Evolutionary conservation across 2,113 vertebrate genomes (phyloP), one percentile per base, ranked within the genome.

Genomic region (Reinhardtius hippoglossoides): DNA sequence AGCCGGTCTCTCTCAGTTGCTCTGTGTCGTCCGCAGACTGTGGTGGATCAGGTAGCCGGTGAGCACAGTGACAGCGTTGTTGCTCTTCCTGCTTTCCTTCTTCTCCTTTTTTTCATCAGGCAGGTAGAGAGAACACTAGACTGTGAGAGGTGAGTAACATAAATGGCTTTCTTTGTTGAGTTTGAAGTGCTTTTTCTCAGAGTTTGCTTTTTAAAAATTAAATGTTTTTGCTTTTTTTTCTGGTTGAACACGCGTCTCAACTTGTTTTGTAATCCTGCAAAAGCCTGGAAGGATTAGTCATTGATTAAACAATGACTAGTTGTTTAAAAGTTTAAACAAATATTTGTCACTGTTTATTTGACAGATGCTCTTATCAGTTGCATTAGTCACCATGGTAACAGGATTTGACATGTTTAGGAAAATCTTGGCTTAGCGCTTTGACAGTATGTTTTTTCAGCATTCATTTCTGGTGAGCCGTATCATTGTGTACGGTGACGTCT

Each of bases 71-170:
- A 78, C 85, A 73, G 74, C 57, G 35, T 79, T 89, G 62, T 64
- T 16, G 21, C 61, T 84, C 76, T 80, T 84, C 75, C 63, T 81
- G 76, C 71, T 84, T 48, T 4, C 10, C 14, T 14, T 64, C 86
- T 67, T 79, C 81, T 89, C 83, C 73, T 86, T n/a, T 83, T 85
- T 84, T 84, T 87, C 82, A 73, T 67, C 84, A 37, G 64, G 35
- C 71, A 15, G 61, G 23, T 77, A 66, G 58, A 71, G 60, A 82
- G 64, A 50, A 61, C 71, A 54, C 79, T 46, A 63, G 63, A 18
- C 78, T 76, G 60, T 65, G 35, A 79, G n/a, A 89, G 92, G 91
- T 93, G 78, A 93, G 92, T 91, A 27, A 77, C 46, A 31, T 31
- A 37, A 9, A 37, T 5, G 35, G 42, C 42, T 16, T 16, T 56